These are phyloP conservation scores for Watsonalla cultraria DNA, from an alignment of 2,888 invertebrate genomes.

Conservation along the genomic window DNA sequence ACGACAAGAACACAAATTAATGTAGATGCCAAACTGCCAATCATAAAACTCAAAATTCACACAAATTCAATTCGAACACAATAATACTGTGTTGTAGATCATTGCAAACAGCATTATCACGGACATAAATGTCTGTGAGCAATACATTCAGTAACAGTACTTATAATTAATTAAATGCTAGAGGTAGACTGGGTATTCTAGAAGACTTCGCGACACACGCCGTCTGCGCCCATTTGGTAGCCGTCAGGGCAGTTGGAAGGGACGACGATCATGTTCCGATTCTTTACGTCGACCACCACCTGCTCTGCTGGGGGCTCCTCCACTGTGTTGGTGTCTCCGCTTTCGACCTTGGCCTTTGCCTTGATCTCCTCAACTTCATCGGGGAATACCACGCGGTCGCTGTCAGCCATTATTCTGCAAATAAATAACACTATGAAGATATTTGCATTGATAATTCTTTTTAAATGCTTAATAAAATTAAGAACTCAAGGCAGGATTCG, in stretches of 20 bases:
- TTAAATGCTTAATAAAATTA: too few relatives aligned
- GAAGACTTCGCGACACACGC: conserved; percentile 45
- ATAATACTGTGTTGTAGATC: conserved; percentile 28
- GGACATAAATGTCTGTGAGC: too few relatives aligned
- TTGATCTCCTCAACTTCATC: conserved; percentile 53
- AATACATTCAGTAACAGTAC: background rate
- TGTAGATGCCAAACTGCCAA: conserved; percentile 7
- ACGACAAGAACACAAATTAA: background rate
- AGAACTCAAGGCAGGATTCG: too few relatives aligned
- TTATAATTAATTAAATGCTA: conserved; percentile 3
- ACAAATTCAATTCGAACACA: conserved; percentile 15
- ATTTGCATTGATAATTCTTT: too few relatives aligned
- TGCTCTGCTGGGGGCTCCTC: conserved; percentile 27
- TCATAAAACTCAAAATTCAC: conserved; percentile 6
- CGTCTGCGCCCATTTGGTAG: conserved; percentile 37
- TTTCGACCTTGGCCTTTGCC: conserved; percentile 20
- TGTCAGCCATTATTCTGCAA: conserved; percentile 52
- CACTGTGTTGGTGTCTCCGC: conserved; percentile 39
- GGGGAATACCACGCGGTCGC: conserved; percentile 48
- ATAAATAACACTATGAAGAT: conserved; percentile 4
- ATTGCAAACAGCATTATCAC: background rate
- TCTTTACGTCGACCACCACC: conserved; percentile 14
- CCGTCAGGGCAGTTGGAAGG: conserved; percentile 46
- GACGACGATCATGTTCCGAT: conserved; percentile 48
- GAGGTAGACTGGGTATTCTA: conserved; percentile 5